Percentiles rank a stretch among this genome's conserved stretches.
These are phyloP conservation scores for Tamandua tetradactyla DNA, from an alignment of 2,797 vertebrate genomes.

Conservation along the genomic window DNA sequence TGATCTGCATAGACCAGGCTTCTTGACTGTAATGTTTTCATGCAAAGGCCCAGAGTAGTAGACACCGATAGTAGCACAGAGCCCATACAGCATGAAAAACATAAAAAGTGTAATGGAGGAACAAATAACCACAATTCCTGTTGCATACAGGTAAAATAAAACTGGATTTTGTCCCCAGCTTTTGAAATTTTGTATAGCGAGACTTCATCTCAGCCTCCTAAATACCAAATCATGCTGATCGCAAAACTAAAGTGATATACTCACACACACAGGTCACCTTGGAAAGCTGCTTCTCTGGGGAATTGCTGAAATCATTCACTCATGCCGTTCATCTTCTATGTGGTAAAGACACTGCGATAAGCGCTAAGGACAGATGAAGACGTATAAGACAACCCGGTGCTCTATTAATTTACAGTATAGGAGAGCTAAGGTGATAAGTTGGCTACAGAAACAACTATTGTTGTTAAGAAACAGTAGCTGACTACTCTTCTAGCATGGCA, in stretches of 20 bases:
- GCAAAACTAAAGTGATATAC: not conserved
- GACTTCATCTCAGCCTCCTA: not conserved
- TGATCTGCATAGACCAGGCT: not conserved
- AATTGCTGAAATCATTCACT: not conserved
- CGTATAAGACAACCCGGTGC: not conserved
- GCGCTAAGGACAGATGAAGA: not conserved
- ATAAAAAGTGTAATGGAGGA: not conserved
- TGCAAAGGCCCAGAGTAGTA: not conserved
- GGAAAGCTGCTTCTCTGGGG: not conserved
- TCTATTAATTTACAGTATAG: not conserved
- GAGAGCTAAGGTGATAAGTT: not conserved
- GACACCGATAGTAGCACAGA: not conserved
- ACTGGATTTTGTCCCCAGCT: not conserved
- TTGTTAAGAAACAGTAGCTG: not conserved
- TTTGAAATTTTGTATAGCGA: conserved; percentile 7
- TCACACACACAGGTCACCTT: not conserved
- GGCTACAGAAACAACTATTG: not conserved
- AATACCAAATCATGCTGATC: not conserved
- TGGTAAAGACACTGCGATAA: not conserved
- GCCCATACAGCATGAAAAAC: fast-evolving
- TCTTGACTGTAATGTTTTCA: not conserved
- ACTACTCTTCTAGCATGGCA: not conserved
- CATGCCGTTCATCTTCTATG: too few species aligned
- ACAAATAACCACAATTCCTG: not conserved
- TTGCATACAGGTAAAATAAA: not conserved